Base-by-base conservation (phyloP, 2,888 invertebrate species). In the Pristionchus arcanus region DNA sequence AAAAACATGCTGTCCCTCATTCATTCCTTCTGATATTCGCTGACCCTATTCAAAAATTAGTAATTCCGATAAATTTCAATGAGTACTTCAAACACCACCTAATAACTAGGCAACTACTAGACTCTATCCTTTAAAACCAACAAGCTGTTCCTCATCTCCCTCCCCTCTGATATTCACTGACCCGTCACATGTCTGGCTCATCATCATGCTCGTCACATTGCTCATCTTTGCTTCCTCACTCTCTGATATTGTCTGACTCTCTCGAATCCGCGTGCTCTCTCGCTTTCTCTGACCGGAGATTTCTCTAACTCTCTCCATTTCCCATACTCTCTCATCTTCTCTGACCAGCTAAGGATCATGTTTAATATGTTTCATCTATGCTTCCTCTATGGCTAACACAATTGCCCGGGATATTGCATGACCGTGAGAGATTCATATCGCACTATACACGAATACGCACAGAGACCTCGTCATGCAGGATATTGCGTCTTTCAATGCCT, bases 361-460 rank as follows among this genome's bases (percentile, higher is more conserved):
- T 71, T 5, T 16, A 71, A 34, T 37, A 74, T 37, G 21, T 16
- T 21, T 42, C 37, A 77, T 42, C 13, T 42, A 1, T 42, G 37
- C 77, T 77, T 77, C 77, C 77, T 77, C 42, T 42, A 42, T 25
- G 37, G 42, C 37, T 77, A 77, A 77, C 71, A 34, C 71, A 71
- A 71, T 71, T 71, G 31, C 31, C 13, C 34, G 19, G 2, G 63
- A n/a, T 63, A n/a, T 71, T 31, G 28, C n/a, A 66, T 28, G n/a
- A n/a, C 7, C 19, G 2, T 1, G 19, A 25, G 37, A 42, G 77
- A 77, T 77, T 37, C 77, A 77, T 77, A 42, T 37, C 37, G 77
- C 77, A 77, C 77, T 77, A 77, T 77, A 77, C 25, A 21, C 77
- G 42, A 77, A 74, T 55, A 55, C 55, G 21, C 55, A 55, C 66